Evolutionary conservation across 2,888 invertebrate genomes (phyloP).

Genomic region (Calameuta idolon): DNA sequence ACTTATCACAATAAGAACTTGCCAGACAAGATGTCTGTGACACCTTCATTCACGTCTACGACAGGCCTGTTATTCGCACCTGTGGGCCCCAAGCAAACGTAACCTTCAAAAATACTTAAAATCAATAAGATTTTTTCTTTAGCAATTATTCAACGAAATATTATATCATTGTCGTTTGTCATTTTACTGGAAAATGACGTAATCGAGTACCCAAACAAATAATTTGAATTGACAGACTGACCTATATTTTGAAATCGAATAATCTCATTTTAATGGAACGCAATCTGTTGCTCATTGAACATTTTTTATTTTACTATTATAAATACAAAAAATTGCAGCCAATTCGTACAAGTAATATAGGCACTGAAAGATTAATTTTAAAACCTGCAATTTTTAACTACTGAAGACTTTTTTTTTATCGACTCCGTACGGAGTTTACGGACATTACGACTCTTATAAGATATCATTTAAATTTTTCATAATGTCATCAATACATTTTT

Average conservation of each 20-base stretch:
- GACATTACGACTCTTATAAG: too few relatives aligned
- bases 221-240: neutral
- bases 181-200: neutral
- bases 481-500: too few relatives aligned
- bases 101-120: neutral
- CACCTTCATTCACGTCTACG: slow-evolving; percentile 19
- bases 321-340: neutral
- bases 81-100: neutral
- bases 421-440: neutral
- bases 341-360: neutral
- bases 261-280: neutral
- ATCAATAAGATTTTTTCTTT: neutral
- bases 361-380: too few relatives aligned
- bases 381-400: neutral
- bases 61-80: neutral
- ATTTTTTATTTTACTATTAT: neutral
- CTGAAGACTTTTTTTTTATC: neutral
- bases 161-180: neutral
- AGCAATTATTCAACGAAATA: neutral
- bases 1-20: neutral
- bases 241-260: neutral
- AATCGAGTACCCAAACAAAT: neutral
- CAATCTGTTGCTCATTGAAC: neutral
- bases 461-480: too few relatives aligned
- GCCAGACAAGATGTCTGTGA: slow-evolving; percentile 22